Conservation (phyloP, 2,113 vertebrate species). For the Psophia crepitans region DNA sequence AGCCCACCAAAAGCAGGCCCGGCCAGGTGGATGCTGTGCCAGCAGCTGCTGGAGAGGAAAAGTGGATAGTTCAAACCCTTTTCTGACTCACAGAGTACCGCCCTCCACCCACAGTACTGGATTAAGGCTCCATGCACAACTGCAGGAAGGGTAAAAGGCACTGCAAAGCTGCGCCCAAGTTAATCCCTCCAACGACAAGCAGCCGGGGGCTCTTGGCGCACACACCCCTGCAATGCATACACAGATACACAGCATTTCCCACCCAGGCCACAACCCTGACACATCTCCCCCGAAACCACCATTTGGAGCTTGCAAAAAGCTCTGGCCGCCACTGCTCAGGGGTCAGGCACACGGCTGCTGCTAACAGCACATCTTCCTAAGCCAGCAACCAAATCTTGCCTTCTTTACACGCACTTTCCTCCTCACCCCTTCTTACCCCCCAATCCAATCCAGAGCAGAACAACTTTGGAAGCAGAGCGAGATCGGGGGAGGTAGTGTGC, state of each 20-base stretch:
- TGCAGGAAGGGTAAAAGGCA: background rate
- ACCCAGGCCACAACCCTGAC: background rate
- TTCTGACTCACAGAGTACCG: background rate
- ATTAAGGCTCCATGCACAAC: background rate
- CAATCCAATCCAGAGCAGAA: background rate
- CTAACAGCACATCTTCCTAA: background rate
- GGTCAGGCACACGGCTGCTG: background rate
- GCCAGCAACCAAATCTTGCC: background rate
- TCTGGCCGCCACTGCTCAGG: fast-evolving
- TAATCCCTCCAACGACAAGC: fast-evolving
- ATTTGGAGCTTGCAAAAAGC: background rate
- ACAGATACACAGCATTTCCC: no score
- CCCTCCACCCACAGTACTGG: background rate
- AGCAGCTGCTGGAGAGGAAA: background rate
- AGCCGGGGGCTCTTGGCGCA: background rate
- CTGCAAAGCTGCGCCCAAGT: background rate
- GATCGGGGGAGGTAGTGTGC: background rate
- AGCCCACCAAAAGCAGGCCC: background rate
- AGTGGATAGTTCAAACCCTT: background rate
- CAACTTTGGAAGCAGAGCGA: background rate
- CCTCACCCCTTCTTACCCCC: background rate
- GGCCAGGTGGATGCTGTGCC: background rate
- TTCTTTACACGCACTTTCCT: background rate
- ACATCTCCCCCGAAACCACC: background rate
- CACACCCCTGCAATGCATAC: background rate